Base-by-base conservation (phyloP, 2,797 vertebrate genomes). In the Sandelia bainsii region DNA sequence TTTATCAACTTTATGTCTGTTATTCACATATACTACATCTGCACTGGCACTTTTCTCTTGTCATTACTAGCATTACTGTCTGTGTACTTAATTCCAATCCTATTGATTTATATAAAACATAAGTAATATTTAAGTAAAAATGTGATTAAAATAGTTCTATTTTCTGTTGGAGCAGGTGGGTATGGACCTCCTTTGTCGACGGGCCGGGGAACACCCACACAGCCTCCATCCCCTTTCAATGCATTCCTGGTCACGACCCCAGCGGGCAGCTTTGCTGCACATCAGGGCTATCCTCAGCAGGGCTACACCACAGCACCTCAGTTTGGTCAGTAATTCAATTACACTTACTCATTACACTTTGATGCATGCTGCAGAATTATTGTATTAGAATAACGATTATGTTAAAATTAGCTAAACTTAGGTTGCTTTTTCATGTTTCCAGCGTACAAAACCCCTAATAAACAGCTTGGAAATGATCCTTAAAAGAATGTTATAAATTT, bases 221-320 rank as follows among this genome's bases (percentile, higher is more conserved):
- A 98, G 0, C 96, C 97, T 25, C 96, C 94, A 0, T 95, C 98
- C 9, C 96, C 97, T 0, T 99, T 99, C 92, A 97, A 95, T 79
- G 96, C 98, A 75, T 99, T 99, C 93, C 95, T 99, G 37, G 97
- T 99, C 73, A 97, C 98, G 4, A 94, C 97, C 53, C 97, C 97
- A 65, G 95, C 97, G 0, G 97, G 96, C 79, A 92, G 97, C 77
- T 99, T 98, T 14, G 96, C 97, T 0, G 96, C 97, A 89, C 96
- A 97, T 73, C 98, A 99, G 93, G 98, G 96, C 91, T 99, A 97
- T 88, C 95, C 97, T 77, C 96, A 98, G 89, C 95, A 95, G 91
- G 97, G 96, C 92, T 99, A 99, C 59, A 96, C 95, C 73, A 96
- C 97, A 80, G 96, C 97, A 82, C 98, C 98, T 70, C 98, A 97